Evolutionary conservation across 2,113 vertebrate species (phyloP).

Genomic region (Fulmarus glacialis): DNA sequence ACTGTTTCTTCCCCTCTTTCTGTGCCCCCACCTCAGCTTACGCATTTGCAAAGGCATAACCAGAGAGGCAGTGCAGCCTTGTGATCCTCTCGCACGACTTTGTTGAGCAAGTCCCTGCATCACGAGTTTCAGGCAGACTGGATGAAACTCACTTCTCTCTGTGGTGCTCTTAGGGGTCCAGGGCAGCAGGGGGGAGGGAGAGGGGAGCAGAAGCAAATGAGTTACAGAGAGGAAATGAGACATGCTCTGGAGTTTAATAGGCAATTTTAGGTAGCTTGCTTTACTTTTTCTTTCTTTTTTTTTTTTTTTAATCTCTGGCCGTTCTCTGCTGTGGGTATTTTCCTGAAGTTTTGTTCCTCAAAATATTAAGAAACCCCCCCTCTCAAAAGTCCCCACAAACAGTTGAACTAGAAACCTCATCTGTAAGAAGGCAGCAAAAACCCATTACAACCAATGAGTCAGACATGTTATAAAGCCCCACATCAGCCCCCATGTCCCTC

Average conservation of each 20-base stretch:
- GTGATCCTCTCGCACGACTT: not conserved
- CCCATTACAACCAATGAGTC: not conserved
- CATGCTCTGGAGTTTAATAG: not conserved
- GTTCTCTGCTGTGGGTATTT: conserved; percentile 40
- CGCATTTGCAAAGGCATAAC: not conserved
- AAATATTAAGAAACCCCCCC: not conserved
- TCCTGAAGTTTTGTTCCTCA: conserved; percentile 53
- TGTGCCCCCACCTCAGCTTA: not conserved
- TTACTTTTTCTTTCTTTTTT: not conserved
- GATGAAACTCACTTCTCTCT: not conserved
- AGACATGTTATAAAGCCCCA: not conserved
- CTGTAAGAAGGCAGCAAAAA: not conserved
- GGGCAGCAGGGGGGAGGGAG: not conserved
- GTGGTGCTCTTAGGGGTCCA: not conserved
- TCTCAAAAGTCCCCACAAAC: conserved; percentile 13
- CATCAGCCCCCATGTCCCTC: accelerated
- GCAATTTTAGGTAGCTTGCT: not conserved
- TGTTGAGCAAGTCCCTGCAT: accelerated
- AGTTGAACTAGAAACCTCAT: not conserved
- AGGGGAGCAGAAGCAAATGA: not conserved
- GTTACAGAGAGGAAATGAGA: not conserved
- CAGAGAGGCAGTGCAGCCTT: not conserved
- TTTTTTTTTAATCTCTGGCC: not conserved
- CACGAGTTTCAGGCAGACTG: not conserved
- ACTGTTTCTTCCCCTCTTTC: not conserved